Base-by-base conservation (phyloP, 2,113 vertebrate species). In the Lagenorhynchus albirostris region DNA sequence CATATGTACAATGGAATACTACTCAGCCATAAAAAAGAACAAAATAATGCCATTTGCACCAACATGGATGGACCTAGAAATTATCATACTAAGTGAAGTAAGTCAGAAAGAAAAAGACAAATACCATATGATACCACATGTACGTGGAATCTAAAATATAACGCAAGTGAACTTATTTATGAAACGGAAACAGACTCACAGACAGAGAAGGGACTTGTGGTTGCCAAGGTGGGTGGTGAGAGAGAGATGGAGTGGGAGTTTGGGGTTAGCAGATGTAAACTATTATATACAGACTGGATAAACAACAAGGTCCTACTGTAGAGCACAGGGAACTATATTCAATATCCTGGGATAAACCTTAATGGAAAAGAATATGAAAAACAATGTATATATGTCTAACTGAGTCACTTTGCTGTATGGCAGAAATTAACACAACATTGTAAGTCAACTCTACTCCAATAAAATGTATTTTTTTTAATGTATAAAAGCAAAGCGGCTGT, bases 101-200 rank as follows among this genome's bases (percentile, higher is more conserved):
- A 11, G 17, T 3, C 44, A 76, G 73, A 50, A 8, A 50, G 73
- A 76, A 2, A 33, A 11, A 5, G 73, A 76, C 73, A 50, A 31
- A 18, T 1, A 6, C 73, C 0, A 1, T 1, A 6, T 3, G 73
- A 20, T 11, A 0, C 8, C 2, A 5, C 15, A 17, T 76, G 26
- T 20, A 3, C 1, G 8, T 20, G 17, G 15, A 3, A 11, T 11
- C 15, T 33, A 76, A 50, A 50, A 11, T 1, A 50, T 1, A 8
- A 20, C 0, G 4, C 73, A 11, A 6, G 3, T 3, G 73, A 50
- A 1, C 44, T 3, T 33, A 10, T 10, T 44, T 50, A 1, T 3
- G 8, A 50, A 20, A 50, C 1, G 41, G 41, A 44, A 17, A 5
- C 44, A 6, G 73, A 6, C 73, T 50, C 44, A 11, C 26, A 47